Evolutionary conservation across 2,888 invertebrate species (phyloP), one percentile per base, ranked within the genome.

Genomic region (Cheilosia vulpina): DNA sequence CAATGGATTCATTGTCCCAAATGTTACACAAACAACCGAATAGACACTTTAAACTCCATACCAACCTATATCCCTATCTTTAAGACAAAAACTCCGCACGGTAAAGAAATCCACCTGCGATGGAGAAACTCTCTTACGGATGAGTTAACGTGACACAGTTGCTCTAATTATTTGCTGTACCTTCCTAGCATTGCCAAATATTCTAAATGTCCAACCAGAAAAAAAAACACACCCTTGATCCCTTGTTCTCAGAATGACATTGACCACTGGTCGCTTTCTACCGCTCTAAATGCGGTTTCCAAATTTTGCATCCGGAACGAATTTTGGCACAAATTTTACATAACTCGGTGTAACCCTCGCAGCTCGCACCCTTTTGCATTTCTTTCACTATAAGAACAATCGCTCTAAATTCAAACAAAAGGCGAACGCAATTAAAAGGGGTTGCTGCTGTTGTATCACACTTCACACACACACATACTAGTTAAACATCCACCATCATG

Each of bases 211-310:
- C 38, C 9, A 41, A 38, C 34, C 4, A 9, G 2, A 53, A 53
- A 1, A 63, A 17, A 31, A 45, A 0, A 38, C 4, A 2, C 3
- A 27, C 24, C 71, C 63, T 71, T 71, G 78, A 58, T 78, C 78
- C 78, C 52, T 38, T 78, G 19, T 78, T 71, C 71, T 27, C 2
- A n/a, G 78, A 78, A 78, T 52, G 19, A 2, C 55, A 34, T 43
- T 58, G 55, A 78, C 38, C 50, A 73, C 6, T 55, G 43, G 31
- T 21, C 53, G 4, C 21, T 31, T 24, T 19, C 31, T 41, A 3
- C 45, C 21, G 31, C 45, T 63, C 15, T 31, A 63, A 72, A 34
- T 71, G 71, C 41, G 69, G 78, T 68, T 57, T 41, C 27, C 41
- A 62, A 72, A 53, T 53, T 66, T 1, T 41, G 60, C 76, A 60